Percentiles rank a stretch among this genome's conserved stretches.
Evolutionary conservation across 2,888 invertebrate genomes (phyloP).

Genomic region (Cephonodes hylas): DNA sequence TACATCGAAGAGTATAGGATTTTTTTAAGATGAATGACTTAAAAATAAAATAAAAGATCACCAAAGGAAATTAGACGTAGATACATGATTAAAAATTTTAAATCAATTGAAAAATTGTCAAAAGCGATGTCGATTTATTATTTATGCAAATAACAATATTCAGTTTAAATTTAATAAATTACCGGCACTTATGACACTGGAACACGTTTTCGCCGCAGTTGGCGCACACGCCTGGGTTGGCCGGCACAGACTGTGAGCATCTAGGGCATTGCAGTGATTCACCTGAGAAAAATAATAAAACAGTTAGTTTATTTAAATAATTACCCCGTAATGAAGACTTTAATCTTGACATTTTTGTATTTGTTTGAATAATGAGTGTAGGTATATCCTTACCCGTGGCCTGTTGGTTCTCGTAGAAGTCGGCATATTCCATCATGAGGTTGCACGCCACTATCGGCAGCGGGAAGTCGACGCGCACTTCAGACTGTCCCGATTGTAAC

Average conservation of each 20-base stretch:
- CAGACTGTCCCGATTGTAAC: slow-evolving; percentile 94
- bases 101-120: too few relatives aligned
- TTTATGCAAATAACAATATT: too few relatives aligned
- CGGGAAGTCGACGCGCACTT: slow-evolving; percentile 98
- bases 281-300: slow-evolving; percentile 39
- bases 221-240: slow-evolving; percentile 98
- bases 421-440: slow-evolving; percentile 98
- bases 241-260: slow-evolving; percentile 97
- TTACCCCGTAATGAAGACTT: too few relatives aligned
- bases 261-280: slow-evolving; percentile 97
- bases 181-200: slow-evolving; percentile 99
- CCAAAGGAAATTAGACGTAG: too few relatives aligned
- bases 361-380: too few relatives aligned
- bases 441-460: slow-evolving; percentile 98
- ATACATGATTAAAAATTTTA: too few relatives aligned
- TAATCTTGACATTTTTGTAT: too few relatives aligned
- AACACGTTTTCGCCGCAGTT: slow-evolving; percentile 99
- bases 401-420: slow-evolving; percentile 97
- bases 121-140: too few relatives aligned
- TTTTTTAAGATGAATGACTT: too few relatives aligned
- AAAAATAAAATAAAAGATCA: background rate
- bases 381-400: slow-evolving; percentile 90
- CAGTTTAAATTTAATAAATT: slow-evolving; percentile 35
- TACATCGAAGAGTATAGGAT: background rate
- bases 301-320: too few relatives aligned